These are phyloP conservation scores for Bungarus multicinctus DNA, from an alignment of 2,113 vertebrate species.

Conservation along the genomic window DNA sequence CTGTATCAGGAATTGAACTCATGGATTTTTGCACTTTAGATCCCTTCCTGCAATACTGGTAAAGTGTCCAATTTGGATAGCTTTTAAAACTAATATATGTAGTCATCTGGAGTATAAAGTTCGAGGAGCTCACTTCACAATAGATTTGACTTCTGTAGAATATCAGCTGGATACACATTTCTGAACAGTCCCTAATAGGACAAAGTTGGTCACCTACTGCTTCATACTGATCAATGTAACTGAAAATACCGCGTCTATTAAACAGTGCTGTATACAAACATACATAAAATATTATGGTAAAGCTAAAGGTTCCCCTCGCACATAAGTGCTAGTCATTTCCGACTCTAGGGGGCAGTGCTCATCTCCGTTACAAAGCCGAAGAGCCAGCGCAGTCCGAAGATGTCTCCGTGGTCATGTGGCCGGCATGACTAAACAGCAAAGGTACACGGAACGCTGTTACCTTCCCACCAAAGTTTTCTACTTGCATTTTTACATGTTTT, in stretches of 20 bases:
- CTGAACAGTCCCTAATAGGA: background rate
- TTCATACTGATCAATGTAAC: background rate
- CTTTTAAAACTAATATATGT: background rate
- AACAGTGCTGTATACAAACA: background rate
- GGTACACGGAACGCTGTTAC: too few relatives aligned
- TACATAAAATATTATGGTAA: background rate
- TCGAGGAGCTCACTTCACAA: background rate
- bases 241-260: background rate
- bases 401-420: too few relatives aligned
- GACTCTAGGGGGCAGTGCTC: too few relatives aligned
- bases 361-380: too few relatives aligned
- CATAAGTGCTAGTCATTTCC: too few relatives aligned
- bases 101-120: background rate
- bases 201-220: background rate
- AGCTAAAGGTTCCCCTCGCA: too few relatives aligned
- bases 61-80: background rate
- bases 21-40: background rate
- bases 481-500: too few relatives aligned
- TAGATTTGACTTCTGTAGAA: background rate
- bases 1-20: background rate
- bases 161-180: background rate
- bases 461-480: too few relatives aligned
- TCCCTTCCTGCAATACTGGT: background rate
- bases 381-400: too few relatives aligned
- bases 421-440: too few relatives aligned